These are phyloP conservation scores for Crypturellus undulatus DNA, from an alignment of 2,113 vertebrate genomes.

Conservation along the genomic window DNA sequence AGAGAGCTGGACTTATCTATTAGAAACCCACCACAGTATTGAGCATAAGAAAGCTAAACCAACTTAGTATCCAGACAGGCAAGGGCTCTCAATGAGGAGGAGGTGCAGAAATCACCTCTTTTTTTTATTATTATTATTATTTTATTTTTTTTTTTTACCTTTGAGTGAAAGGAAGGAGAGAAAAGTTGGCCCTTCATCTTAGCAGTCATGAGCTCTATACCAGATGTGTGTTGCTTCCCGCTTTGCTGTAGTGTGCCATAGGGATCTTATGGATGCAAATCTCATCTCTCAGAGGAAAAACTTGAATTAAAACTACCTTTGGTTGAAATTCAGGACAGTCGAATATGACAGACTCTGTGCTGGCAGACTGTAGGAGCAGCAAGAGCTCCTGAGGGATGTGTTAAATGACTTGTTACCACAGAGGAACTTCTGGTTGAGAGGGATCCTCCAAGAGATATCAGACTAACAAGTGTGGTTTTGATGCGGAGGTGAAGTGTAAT, in stretches of 20 bases:
- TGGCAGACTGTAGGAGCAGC: neutral
- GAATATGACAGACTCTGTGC: neutral
- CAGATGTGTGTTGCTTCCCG: neutral
- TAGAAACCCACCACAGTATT: neutral
- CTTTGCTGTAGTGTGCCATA: no score
- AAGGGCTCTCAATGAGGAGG: neutral
- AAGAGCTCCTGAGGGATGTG: neutral
- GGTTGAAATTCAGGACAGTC: neutral
- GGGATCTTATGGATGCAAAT: no score
- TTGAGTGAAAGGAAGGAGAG: neutral
- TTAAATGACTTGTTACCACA: neutral
- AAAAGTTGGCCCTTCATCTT: neutral
- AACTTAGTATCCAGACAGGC: neutral
- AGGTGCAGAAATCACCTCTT: neutral
- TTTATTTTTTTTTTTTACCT: neutral
- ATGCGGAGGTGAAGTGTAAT: neutral
- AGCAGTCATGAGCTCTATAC: neutral
- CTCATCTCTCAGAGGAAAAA: no score
- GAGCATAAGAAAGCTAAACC: neutral
- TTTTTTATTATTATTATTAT: no score
- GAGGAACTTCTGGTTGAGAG: neutral
- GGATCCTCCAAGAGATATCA: neutral
- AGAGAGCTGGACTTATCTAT: accelerated
- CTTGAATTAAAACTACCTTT: neutral
- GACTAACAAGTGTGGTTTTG: neutral